Evolutionary conservation across 2,797 vertebrate species (phyloP), one percentile per base, ranked within the genome.

Genomic region (Borostomias antarcticus): DNA sequence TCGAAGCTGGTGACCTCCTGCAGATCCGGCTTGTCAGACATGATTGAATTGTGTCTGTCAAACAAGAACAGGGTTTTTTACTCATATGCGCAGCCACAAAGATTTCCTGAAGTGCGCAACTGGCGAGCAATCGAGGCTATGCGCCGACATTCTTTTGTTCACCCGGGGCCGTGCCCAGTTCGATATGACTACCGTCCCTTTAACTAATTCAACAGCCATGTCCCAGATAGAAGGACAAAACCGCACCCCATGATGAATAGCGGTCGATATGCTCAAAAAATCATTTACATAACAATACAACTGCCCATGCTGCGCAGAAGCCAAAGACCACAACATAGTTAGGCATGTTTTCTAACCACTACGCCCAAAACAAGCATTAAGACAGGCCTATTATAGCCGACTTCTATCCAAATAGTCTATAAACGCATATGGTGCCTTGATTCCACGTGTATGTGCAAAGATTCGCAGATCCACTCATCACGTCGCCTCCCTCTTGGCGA

Each of bases 11-110:
- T 80, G 77, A 93, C 92, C 69, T 92, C 92, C 0, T 84, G 84
- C 2, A 93, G 69, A 59, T 91, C 85, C 2, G 90, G 90, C 68
- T 93, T 93, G 88, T 93, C 91, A 30, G 83, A 78, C 92, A 93
- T 93, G 50, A 64, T 91, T 88, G 82, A 82, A 59, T 80, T 48
- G 68, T 61, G 69, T 91, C 89, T 92, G 72, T 4, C 23, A 33
- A 53, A 30, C 33, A 17, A 64, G 45, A 50, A 32, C 30, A 25
- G 21, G 1, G 11, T 50, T 35, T 2, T 10, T 51, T 6, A 53
- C 21, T 21, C 7, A 28, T 17, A 40, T 35, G 21, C 43, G 13
- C 45, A 52, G 33, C 45, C 30, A 40, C n/a, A 37, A 19, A 68
- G 13, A 9, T 29, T 33, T 51, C 48, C 5, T 40, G 15, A 33